Percentiles rank a stretch among this genome's conserved stretches.
Evolutionary conservation across 2,888 invertebrate species (phyloP).

Genomic region (Eucriotettix oculatus): DNA sequence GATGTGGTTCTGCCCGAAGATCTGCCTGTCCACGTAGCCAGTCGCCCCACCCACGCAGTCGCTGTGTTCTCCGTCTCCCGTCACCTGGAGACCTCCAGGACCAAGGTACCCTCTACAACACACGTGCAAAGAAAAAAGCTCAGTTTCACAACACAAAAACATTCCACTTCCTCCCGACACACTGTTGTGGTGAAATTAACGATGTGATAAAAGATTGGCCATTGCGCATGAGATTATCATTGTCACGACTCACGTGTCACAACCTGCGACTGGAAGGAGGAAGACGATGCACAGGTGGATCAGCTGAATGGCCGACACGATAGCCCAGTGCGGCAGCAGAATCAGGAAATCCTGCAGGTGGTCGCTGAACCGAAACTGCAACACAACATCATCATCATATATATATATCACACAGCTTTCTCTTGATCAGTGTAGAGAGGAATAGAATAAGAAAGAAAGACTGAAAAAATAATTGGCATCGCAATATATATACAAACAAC

Average conservation of each 20-base stretch:
- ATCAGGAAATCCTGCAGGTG: slow-evolving; percentile 22
- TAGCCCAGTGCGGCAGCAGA: slow-evolving; percentile 17
- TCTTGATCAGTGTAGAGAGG: too few relatives aligned
- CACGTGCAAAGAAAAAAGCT: not conserved
- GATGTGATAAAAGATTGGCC: too few relatives aligned
- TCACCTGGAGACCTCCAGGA: slow-evolving; percentile 34
- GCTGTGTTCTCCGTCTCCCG: slow-evolving; percentile 14
- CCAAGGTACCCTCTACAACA: slow-evolving; percentile 33
- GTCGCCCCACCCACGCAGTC: slow-evolving; percentile 37
- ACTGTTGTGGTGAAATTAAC: too few relatives aligned
- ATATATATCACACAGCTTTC: too few relatives aligned
- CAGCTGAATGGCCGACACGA: slow-evolving; percentile 1
- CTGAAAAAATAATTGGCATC: too few relatives aligned
- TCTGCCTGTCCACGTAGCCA: slow-evolving; percentile 29
- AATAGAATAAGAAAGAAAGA: too few relatives aligned
- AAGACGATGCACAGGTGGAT: slow-evolving; percentile 20
- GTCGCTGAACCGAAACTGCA: too few relatives aligned
- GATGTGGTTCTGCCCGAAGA: slow-evolving; percentile 29
- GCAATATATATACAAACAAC: too few relatives aligned
- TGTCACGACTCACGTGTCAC: slow-evolving; percentile 21
- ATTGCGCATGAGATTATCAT: too few relatives aligned
- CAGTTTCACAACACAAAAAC: too few relatives aligned
- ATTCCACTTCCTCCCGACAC: too few relatives aligned
- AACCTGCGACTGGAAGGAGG: slow-evolving; percentile 20
- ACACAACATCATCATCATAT: too few relatives aligned